phyloP scores from a whole-genome alignment of 2,888 invertebrate species.

The Ferrisia virgata region DNA sequence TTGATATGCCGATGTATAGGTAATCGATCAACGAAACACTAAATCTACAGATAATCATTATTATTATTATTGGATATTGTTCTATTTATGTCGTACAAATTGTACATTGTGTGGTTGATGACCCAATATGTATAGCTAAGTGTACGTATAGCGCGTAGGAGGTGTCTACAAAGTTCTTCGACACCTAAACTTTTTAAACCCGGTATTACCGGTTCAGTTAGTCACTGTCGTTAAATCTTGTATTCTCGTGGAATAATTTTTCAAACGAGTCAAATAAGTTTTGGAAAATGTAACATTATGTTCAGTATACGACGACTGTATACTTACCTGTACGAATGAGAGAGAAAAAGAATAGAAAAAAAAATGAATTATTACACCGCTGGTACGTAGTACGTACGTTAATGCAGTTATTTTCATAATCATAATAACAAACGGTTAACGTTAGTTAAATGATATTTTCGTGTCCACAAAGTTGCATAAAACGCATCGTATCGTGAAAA shows the following conservation, averaged over 20 bases:
- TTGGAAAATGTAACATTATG: too few relatives aligned
- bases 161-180: too few relatives aligned
- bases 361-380: neutral
- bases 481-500: slow-evolving; percentile 18
- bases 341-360: too few relatives aligned
- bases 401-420: neutral
- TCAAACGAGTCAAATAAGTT: too few relatives aligned
- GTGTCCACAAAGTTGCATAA: slow-evolving; percentile 6
- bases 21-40: neutral
- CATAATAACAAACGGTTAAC: neutral
- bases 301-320: too few relatives aligned
- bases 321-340: too few relatives aligned
- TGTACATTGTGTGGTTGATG: too few relatives aligned
- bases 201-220: too few relatives aligned
- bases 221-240: too few relatives aligned
- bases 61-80: neutral
- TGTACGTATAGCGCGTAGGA: neutral
- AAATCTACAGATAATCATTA: neutral
- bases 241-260: too few relatives aligned
- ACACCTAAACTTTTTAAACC: too few relatives aligned
- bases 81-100: neutral
- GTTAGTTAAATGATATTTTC: neutral
- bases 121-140: too few relatives aligned
- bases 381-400: neutral
- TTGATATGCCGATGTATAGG: neutral